Evolutionary conservation across 2,113 vertebrate genomes (phyloP), one percentile per base, ranked within the genome.

Genomic region (Megalops atlanticus): DNA sequence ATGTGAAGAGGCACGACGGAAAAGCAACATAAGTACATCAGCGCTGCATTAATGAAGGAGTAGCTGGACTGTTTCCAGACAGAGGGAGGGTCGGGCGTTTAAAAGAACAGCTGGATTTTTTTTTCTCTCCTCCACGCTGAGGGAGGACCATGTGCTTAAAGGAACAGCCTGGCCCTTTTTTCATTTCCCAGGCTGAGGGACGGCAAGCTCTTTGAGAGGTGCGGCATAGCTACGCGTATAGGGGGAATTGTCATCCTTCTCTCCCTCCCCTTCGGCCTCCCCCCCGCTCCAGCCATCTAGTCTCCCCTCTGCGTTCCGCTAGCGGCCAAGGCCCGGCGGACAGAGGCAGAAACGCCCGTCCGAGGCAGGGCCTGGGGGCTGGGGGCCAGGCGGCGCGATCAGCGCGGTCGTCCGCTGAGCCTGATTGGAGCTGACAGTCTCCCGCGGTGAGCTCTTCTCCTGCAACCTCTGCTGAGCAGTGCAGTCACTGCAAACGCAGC

Each of bases 391-490:
- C 68, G n/a, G 78, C 4, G 64, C 14, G 43, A 36, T 1, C 21
- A 1, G 52, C n/a, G 4, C 21, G 39, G 49, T 64, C 58, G 31
- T 41, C 24, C 10, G 8, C 3, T 39, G 45, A 33, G 45, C 45
- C 45, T 80, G 79, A 73, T 74, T 27, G 79, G 69, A 40, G 47
- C 12, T 40, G 70, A 58, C 70, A 58, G 31, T 3, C 33, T 68
- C 54, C 70, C 45, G 73, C 39, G 31, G 39, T 39, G 39, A 15
- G 18, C 40, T 21, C 35, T 58, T n/a, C 49, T 47, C 52, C 35
- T 38, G 27, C 16, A 71, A 15, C 39, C 64, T 24, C 47, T 74
- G 36, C 47, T n/a, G n/a, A n/a, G 11, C 79, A 10, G 43, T 4
- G 3, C 21, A 21, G n/a, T 49, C 4, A 16, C 12, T 64, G 14